Evolutionary conservation across 2,113 vertebrate genomes (phyloP).

Genomic region (Shinisaurus crocodilurus): DNA sequence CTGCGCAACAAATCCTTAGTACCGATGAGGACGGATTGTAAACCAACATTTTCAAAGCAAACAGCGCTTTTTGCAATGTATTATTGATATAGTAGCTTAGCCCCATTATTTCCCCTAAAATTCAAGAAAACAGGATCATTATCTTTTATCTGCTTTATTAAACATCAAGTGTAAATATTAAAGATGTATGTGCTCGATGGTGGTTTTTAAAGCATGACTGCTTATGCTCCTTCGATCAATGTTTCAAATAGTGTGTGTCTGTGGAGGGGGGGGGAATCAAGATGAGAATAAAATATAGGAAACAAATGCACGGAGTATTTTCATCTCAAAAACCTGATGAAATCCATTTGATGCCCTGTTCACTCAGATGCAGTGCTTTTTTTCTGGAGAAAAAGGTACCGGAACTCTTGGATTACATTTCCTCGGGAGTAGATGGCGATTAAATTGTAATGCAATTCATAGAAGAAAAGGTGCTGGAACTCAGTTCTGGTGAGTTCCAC

Average conservation of each 20-base stretch:
- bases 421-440: no score
- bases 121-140: constrained; percentile 1
- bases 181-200: neutral
- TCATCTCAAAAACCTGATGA: constrained; percentile 20
- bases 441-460: no score
- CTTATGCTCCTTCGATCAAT: neutral
- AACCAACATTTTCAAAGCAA: constrained; percentile 8
- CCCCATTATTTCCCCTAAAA: constrained; percentile 25
- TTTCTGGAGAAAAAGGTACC: no score
- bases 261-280: neutral
- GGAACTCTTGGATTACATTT: no score
- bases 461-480: no score
- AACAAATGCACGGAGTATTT: neutral
- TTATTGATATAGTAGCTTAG: constrained; percentile 16
- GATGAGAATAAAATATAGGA: constrained; percentile 24
- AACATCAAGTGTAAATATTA: constrained; percentile 12
- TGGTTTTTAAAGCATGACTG: constrained; percentile 25
- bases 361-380: no score
- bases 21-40: neutral
- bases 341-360: constrained; percentile 25
- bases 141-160: constrained; percentile 32
- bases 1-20: neutral
- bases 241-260: neutral
- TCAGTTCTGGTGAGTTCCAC: no score
- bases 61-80: neutral